Conservation (phyloP, 37 sponge, comb jelly and placozoan genomes). For the Lycopodina hypogea region DNA sequence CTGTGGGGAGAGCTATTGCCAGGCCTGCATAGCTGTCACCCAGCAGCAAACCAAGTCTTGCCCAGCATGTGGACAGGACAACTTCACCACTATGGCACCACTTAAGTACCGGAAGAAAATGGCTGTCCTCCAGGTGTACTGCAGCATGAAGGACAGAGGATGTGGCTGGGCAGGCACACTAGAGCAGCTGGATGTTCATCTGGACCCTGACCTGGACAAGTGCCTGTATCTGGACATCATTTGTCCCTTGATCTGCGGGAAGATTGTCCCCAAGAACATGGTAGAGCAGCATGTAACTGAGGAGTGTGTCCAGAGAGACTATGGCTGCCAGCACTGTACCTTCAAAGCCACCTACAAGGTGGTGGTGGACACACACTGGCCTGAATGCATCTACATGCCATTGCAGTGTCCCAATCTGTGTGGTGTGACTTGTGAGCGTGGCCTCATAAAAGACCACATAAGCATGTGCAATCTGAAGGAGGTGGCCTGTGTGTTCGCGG, state of each 20-base stretch:
- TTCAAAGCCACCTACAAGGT: too few species aligned
- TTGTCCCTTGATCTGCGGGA: constrained; percentile 17
- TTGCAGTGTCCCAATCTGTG: too few species aligned
- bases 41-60: too few species aligned
- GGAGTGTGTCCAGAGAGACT: too few species aligned
- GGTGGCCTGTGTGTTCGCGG: constrained; percentile 36
- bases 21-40: too few species aligned
- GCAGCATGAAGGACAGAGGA: constrained; percentile 21
- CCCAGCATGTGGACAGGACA: too few species aligned
- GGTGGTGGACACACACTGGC: too few species aligned
- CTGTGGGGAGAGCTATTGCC: too few species aligned
- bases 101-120: neutral
- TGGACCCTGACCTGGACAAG: constrained; percentile 5
- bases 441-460: constrained; percentile 16
- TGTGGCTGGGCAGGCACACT: constrained; percentile 38
- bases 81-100: neutral
- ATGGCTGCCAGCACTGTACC: too few species aligned
- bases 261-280: neutral
- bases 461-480: constrained; percentile 12
- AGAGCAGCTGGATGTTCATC: constrained; percentile 12
- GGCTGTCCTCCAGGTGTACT: too few species aligned
- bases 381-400: too few species aligned
- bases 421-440: too few species aligned
- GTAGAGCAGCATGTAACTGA: constrained; percentile 9
- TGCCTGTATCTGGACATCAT: constrained; percentile 27